These are phyloP conservation scores for Rhadina sibilatrix DNA, from an alignment of 2,113 vertebrate species.

Conservation along the genomic window DNA sequence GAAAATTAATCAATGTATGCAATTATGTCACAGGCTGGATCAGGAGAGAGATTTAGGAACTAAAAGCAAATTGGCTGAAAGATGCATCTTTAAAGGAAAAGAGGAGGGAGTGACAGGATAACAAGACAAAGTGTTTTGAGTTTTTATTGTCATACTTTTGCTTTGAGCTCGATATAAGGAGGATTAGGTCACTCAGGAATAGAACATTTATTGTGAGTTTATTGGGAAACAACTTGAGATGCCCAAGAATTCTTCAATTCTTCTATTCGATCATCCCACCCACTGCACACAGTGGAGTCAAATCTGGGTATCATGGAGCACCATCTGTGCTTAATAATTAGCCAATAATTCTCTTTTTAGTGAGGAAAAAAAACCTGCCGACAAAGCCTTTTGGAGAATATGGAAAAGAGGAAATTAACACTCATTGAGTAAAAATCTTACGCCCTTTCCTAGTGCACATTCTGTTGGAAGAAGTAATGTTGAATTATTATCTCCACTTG, in stretches of 20 bases:
- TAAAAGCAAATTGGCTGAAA: neutral
- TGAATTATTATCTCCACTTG: neutral
- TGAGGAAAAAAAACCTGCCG: neutral
- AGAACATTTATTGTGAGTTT: neutral
- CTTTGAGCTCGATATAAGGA: neutral
- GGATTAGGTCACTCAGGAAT: neutral
- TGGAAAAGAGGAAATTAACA: neutral
- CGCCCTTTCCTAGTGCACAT: neutral
- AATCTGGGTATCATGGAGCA: neutral
- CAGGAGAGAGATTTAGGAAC: neutral
- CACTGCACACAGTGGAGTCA: neutral
- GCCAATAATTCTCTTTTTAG: neutral
- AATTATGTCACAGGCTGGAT: neutral
- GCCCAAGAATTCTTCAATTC: neutral
- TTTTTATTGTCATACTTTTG: neutral
- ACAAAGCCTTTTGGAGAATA: neutral
- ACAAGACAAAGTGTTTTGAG: neutral
- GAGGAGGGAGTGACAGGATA: neutral
- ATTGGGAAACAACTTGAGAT: conserved; percentile 6
- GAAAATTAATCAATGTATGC: neutral
- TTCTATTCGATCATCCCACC: neutral
- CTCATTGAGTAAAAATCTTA: neutral
- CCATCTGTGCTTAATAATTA: neutral
- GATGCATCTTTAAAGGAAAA: neutral
- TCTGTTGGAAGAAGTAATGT: neutral